Conservation (phyloP, 2,797 vertebrate genomes). For the Periophthalmus magnuspinnatus region DNA sequence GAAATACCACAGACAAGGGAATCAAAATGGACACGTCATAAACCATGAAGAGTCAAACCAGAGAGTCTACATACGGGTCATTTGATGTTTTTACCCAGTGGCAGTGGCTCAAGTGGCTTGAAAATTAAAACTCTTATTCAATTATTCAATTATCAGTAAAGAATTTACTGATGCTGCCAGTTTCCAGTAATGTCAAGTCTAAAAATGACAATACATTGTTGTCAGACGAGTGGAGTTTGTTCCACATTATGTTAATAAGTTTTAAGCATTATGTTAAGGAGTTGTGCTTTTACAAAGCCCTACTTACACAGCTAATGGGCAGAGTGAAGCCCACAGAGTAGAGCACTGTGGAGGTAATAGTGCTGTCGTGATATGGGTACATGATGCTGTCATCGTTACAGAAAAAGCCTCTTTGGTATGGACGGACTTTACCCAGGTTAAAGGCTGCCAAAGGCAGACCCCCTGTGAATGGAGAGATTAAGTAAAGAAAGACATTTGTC, state of each 20-base stretch:
- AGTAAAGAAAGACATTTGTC: constrained; percentile 31
- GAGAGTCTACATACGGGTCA: too few relatives aligned
- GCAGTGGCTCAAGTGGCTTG: too few relatives aligned
- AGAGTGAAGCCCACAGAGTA: constrained; percentile 90
- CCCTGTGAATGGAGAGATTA: constrained; percentile 88
- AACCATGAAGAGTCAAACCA: too few relatives aligned
- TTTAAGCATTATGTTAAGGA: not conserved
- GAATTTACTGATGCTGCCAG: not conserved
- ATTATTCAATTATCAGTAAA: too few relatives aligned
- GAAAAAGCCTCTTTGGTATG: constrained; percentile 99
- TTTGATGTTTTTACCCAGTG: too few relatives aligned
- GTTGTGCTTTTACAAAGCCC: constrained; percentile 27
- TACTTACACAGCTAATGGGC: constrained; percentile 98
- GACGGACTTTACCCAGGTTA: constrained; percentile 96
- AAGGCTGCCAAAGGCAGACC: constrained; percentile 92
- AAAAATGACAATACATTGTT: not conserved
- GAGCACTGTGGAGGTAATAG: constrained; percentile 90
- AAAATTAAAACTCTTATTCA: too few relatives aligned
- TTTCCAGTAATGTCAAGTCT: constrained; percentile 11
- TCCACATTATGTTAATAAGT: too few relatives aligned
- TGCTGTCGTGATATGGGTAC: constrained; percentile 94
- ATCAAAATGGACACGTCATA: not conserved
- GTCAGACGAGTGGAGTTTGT: not conserved
- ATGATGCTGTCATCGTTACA: constrained; percentile 97
- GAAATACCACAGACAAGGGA: not conserved